phyloP scores from a whole-genome alignment of 2,113 vertebrate species.

The Alouatta palliata region DNA sequence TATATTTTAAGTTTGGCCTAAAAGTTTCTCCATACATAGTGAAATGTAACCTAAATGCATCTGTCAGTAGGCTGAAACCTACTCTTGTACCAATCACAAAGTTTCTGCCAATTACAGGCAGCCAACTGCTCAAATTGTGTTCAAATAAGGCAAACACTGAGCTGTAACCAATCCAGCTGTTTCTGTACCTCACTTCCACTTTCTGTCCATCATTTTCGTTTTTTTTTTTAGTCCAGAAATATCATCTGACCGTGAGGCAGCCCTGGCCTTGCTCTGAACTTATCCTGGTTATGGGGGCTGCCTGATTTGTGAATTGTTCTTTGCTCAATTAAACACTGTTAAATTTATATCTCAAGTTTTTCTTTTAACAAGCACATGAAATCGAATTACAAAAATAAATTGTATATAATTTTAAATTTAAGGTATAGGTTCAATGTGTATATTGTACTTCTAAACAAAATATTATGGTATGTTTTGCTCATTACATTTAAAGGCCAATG shows the following conservation, averaged over 20 bases:
- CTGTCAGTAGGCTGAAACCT: too few species aligned
- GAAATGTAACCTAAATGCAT: not conserved
- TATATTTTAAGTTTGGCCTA: not conserved
- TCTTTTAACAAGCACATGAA: not conserved
- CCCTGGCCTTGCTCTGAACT: not conserved
- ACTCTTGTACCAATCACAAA: not conserved
- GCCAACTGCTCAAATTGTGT: not conserved
- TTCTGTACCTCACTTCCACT: not conserved
- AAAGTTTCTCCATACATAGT: not conserved
- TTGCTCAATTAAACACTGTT: not conserved
- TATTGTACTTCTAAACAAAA: conserved; percentile 13
- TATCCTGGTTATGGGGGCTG: not conserved
- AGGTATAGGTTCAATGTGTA: not conserved
- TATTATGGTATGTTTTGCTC: not conserved
- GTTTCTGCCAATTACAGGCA: not conserved
- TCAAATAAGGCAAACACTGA: not conserved
- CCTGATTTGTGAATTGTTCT: not conserved
- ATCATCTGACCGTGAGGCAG: not conserved
- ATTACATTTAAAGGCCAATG: not conserved
- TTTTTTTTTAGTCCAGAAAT: not conserved
- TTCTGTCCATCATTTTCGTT: not conserved
- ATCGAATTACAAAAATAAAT: conserved; percentile 18
- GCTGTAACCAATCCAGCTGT: not conserved
- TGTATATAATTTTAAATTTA: not conserved
- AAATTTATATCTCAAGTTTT: not conserved